Evolutionary conservation across 2,797 vertebrate genomes (phyloP), one percentile per base, ranked within the genome.

Genomic region (Hoplostethus atlanticus): DNA sequence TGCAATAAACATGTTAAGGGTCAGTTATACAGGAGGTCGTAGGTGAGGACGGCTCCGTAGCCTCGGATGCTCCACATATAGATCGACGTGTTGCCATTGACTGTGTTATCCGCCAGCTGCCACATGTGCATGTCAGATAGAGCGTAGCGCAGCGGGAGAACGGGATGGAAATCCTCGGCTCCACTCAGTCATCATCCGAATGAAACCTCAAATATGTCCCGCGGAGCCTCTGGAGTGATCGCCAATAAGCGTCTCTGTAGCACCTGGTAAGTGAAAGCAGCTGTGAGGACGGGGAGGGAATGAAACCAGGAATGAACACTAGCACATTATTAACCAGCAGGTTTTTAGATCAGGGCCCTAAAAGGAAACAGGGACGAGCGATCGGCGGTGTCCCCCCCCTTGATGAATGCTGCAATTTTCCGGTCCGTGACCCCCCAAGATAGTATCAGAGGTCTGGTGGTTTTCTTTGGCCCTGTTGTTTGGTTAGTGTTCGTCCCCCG

Each of bases 261-360:
- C 81, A 84, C 86, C 87, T 89, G 86, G 84, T 87, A 90, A 93
- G 83, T 84, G 85, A 76, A 91, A 91, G 80, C 89, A 91, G 85
- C 87, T 92, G 92, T 68, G 65, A 62, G 64, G 70, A 80, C 72
- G 15, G 71, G 71, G 53, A 57, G 87, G 81, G 79, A 83, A 74
- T 50, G 38, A 5, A 73, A 71, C 31, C 40, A 64, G 71, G 71
- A 84, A 64, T 66, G 74, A 79, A 75, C 56, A 54, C 77, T n/a
- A 65, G 62, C 74, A 68, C 84, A 64, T 85, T 81, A 78, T 65
- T 73, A 70, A 51, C 70, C 80, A 81, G 76, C 71, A 85, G 83
- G 77, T 74, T 67, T 80, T 77, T 69, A 84, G 80, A 91, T 85
- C 74, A 81, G 57, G 59, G 46, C 71, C 58, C 68, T 68, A 71